Evolutionary conservation across 2,888 invertebrate genomes (phyloP).

Genomic region (Panopea generosa): DNA sequence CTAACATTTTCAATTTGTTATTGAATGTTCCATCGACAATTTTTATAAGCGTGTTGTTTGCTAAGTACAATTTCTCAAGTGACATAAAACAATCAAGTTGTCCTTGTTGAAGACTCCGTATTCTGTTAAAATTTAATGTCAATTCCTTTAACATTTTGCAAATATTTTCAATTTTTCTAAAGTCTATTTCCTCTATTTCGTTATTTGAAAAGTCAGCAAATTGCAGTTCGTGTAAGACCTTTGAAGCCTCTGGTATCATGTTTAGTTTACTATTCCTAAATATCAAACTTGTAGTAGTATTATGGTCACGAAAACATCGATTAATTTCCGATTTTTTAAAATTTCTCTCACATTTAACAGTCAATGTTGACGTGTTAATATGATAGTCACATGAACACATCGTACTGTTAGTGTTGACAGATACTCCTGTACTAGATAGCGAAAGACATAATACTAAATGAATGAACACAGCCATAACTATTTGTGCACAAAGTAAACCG

Average conservation of each 20-base stretch:
- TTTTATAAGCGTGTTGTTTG: not conserved
- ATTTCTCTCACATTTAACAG: too few species aligned
- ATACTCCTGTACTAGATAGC: too few species aligned
- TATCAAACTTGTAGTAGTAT: too few species aligned
- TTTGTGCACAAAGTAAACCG: too few species aligned
- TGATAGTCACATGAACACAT: too few species aligned
- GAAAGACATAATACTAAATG: too few species aligned
- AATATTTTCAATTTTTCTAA: not conserved
- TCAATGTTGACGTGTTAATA: too few species aligned
- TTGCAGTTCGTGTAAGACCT: not conserved
- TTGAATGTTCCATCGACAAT: conserved; percentile 12
- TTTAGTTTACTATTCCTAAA: not conserved
- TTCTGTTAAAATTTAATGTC: not conserved
- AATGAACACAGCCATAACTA: too few species aligned
- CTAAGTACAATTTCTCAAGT: not conserved
- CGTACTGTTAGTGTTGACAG: too few species aligned
- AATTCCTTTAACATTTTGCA: not conserved
- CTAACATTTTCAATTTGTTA: not conserved
- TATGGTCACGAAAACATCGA: too few species aligned
- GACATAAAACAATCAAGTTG: not conserved
- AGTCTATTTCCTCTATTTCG: not conserved
- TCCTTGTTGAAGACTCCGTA: not conserved
- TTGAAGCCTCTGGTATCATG: not conserved
- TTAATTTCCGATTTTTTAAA: too few species aligned
- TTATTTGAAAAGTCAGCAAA: not conserved